Conservation (phyloP, 1,140 invertebrate species). For the Caenorhabditis briggsae region DNA sequence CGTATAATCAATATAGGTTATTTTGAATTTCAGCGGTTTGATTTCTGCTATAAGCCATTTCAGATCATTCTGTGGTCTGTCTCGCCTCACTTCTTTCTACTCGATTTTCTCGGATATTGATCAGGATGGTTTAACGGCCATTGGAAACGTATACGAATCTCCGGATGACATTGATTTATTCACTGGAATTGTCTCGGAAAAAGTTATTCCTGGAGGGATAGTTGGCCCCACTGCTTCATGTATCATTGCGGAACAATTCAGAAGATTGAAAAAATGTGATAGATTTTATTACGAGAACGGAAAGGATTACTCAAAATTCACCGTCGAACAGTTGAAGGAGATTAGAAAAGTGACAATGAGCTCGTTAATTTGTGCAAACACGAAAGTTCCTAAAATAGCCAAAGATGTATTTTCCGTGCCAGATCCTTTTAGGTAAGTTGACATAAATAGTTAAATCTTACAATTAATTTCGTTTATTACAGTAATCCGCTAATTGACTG, state of each 20-base stretch:
- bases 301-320: slow-evolving; percentile 70
- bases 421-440: slow-evolving; percentile 66
- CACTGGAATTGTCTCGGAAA: slow-evolving; percentile 79
- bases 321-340: slow-evolving; percentile 84
- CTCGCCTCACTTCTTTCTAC: slow-evolving; percentile 69
- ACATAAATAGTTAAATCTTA: neutral
- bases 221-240: slow-evolving; percentile 76
- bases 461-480: slow-evolving; percentile 49
- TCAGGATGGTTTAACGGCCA: slow-evolving; percentile 64
- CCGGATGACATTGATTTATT: slow-evolving; percentile 76
- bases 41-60: neutral
- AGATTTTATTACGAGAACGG: slow-evolving; percentile 91
- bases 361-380: slow-evolving; percentile 88
- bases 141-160: slow-evolving; percentile 72
- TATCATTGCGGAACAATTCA: slow-evolving; percentile 82
- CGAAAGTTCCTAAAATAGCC: slow-evolving; percentile 84
- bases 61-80: slow-evolving; percentile 66
- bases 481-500: slow-evolving; percentile 74
- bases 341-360: slow-evolving; percentile 87
- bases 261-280: slow-evolving; percentile 85
- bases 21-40: neutral
- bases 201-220: slow-evolving; percentile 80
- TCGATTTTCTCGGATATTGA: slow-evolving; percentile 72
- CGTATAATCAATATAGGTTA: slow-evolving; percentile 75
- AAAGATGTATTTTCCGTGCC: slow-evolving; percentile 82